Base-by-base conservation (phyloP, 1,140 invertebrate genomes). In the Capitella teleta region DNA sequence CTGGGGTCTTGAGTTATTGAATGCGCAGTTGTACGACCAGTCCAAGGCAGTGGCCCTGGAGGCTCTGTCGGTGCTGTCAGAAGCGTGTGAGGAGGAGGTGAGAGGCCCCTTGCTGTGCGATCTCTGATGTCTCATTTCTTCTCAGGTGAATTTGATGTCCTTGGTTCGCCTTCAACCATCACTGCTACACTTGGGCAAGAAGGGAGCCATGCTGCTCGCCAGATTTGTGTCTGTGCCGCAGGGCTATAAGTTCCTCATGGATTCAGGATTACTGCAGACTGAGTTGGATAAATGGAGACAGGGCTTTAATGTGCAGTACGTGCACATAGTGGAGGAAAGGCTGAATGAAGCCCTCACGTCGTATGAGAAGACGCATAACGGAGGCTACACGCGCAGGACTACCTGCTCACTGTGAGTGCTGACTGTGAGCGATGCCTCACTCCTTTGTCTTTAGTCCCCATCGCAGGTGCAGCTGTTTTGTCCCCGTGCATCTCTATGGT, bases 401-500 rank as follows among this genome's bases (percentile, higher is more conserved):
- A 61, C 58, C 48, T 57, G 56, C 41, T 61, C n/a, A n/a, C n/a
- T 57, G 66, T 68, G 49, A 58, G 59, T 54, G 30, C 25, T 14
- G 10, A 24, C 36, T 37, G 36, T 37, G 4, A 3, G n/a, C n/a
- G n/a, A n/a, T n/a, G n/a, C n/a, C n/a, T n/a, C n/a, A n/a, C n/a
- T n/a, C n/a, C n/a, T n/a, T 47, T n/a, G 14, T 47, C 36, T 10
- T 47, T 43, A n/a, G n/a, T 47, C 14, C 18, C 10, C 18, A 42
- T 10, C 10, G 32, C 32, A 34, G 10, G 32, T 34, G n/a, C n/a
- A n/a, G n/a, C n/a, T n/a, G n/a, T n/a, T 84, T 78, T 62, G 73
- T 92, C 12, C 82, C 85, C 2, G 82, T 84, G 0, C 91, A 97
- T 76, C 70, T 95, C 8, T 87, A 94, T 68, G 87, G 87, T 0